These are phyloP conservation scores for Falcaria lacertinaria DNA, from an alignment of 2,888 invertebrate species.

Conservation along the genomic window DNA sequence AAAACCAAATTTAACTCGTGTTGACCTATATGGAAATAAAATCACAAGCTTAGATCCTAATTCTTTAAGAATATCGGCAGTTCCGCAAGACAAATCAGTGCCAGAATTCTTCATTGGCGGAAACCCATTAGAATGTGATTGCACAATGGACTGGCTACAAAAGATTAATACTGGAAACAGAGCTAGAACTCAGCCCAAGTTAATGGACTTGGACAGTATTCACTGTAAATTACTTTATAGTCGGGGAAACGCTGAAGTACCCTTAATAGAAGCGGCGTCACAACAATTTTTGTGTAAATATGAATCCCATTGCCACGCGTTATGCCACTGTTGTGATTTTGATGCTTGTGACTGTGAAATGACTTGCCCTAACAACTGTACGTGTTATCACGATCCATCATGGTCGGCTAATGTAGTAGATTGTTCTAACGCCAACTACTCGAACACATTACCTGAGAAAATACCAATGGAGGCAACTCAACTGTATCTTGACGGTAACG, in stretches of 20 bases:
- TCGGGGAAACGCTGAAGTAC: constrained; percentile 85
- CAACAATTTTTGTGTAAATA: constrained; percentile 93
- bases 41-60: constrained; percentile 87
- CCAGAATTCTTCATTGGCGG: constrained; percentile 92
- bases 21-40: constrained; percentile 90
- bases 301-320: constrained; percentile 90
- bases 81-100: constrained; percentile 84
- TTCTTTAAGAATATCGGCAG: constrained; percentile 86
- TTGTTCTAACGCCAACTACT: constrained; percentile 86
- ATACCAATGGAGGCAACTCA: constrained; percentile 96
- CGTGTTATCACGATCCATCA: constrained; percentile 92
- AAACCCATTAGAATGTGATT: constrained; percentile 93
- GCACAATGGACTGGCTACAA: constrained; percentile 95
- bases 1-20: constrained; percentile 90
- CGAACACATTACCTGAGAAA: constrained; percentile 85
- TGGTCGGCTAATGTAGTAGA: constrained; percentile 93
- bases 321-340: constrained; percentile 94
- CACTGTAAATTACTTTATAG: constrained; percentile 90
- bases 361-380: constrained; percentile 92
- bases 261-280: constrained; percentile 87
- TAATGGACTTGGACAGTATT: constrained; percentile 90
- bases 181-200: constrained; percentile 87
- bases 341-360: constrained; percentile 96
- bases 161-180: constrained; percentile 87
- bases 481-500: constrained; percentile 91